A percentile compares a stretch with the other conserved stretches of the same genome.
Conservation (phyloP, 2,888 invertebrate genomes). For the Dasypolia templi region DNA sequence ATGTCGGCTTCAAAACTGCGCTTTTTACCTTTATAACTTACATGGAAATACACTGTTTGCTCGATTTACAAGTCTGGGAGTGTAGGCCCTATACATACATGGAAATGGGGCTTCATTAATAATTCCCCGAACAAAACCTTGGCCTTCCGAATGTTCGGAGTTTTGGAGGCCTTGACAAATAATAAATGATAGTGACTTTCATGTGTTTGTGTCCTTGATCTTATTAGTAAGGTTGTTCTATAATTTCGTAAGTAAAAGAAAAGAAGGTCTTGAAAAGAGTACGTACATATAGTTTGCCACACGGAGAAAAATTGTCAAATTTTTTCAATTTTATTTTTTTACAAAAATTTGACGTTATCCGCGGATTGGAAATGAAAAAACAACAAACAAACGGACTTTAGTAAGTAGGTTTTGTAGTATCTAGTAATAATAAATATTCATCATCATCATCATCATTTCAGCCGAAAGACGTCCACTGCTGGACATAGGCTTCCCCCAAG, state of each 20-base stretch:
- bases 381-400: too few relatives aligned
- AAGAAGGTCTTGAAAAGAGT: neutral
- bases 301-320: neutral
- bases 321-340: neutral
- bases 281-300: neutral
- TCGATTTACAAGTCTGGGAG: neutral
- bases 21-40: neutral
- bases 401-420: neutral
- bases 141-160: constrained; percentile 16
- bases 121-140: constrained; percentile 36
- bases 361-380: neutral
- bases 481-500: too few relatives aligned
- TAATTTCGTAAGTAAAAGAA: neutral
- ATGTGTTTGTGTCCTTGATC: constrained; percentile 41
- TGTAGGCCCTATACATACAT: neutral
- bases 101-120: constrained; percentile 12
- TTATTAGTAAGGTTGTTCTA: neutral
- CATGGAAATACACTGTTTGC: neutral
- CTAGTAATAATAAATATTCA: neutral
- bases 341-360: neutral
- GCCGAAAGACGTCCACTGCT: too few relatives aligned
- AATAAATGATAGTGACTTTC: constrained; percentile 42
- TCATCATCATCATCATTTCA: too few relatives aligned
- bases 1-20: neutral
- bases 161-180: constrained; percentile 24